Base-by-base conservation (phyloP, 2,888 invertebrate species). In the Allygus modestus region DNA sequence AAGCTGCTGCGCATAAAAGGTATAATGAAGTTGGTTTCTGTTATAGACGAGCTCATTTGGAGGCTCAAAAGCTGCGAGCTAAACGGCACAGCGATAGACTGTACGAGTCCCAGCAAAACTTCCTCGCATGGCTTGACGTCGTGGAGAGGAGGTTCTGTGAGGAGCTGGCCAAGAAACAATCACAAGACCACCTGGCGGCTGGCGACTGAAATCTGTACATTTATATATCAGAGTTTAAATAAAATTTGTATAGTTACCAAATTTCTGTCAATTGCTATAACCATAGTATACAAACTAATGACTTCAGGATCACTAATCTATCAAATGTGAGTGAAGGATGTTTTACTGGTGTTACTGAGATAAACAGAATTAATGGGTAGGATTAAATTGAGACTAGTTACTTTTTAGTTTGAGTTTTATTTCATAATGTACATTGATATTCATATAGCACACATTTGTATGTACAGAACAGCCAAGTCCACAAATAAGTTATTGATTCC, bases 91-190 rank as follows among this genome's bases (percentile, higher is more conserved):
- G 43, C 28, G 31, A 77, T 15, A 85, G 87, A n/a, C 83, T 83
- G 26, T 85, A 87, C 82, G 87, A 87, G 83, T 86, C 88, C 0
- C 85, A 87, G 28, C 87, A 87, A 75, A 87, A 87, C 5, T 88
- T 88, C 84, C 84, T 87, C 43, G 84, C 83, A 0, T 88, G 88
- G 88, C 85, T 88, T 77, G 88, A 88, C 73, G 71, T 84, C 9
- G 86, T 87, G 12, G 84, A 87, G n/a, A 86, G 87, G 61, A 77
- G 85, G 65, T 77, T 77, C 23, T 51, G 23, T 46, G 23, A 51
- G 9, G 77, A 77, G 28, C 1, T 77, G 54, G 31, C 85, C 84
- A 41, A 54, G 58, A 51, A 33, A 82, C n/a, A 37, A 9, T 12
- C 20, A 12, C 77, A 77, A 23, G 23, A 41, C 17, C 75, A 75